These are phyloP conservation scores for Mellivora capensis DNA, from an alignment of 2,113 vertebrate species.

Conservation along the genomic window DNA sequence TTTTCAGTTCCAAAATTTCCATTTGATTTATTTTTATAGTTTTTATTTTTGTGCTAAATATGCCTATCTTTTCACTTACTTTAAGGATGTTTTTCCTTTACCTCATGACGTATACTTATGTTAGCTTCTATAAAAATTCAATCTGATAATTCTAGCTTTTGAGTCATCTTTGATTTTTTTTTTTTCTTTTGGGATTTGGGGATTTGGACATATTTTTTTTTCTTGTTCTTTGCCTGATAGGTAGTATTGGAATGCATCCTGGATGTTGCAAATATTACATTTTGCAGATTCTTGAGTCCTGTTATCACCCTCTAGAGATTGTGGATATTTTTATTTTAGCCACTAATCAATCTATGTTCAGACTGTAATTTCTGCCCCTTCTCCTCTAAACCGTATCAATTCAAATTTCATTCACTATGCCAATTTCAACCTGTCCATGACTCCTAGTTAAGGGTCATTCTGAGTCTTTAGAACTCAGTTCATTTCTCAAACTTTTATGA, in stretches of 20 bases:
- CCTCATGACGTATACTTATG: background rate
- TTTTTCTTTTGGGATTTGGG: background rate
- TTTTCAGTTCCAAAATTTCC: background rate
- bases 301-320: background rate
- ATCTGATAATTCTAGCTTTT: background rate
- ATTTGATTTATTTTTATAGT: background rate
- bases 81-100: background rate
- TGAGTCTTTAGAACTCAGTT: background rate
- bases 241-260: background rate
- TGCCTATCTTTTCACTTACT: background rate
- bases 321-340: background rate
- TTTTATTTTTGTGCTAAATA: background rate
- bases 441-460: background rate
- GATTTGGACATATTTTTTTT: background rate
- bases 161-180: background rate
- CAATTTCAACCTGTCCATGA: background rate
- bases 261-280: background rate
- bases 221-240: background rate
- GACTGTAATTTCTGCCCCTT: background rate
- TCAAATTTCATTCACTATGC: background rate
- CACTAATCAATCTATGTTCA: background rate
- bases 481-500: background rate
- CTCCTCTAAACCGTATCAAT: background rate
- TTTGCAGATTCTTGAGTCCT: background rate
- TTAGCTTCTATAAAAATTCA: background rate